Percentiles rank a stretch among this genome's conserved stretches.
Conservation (phyloP, 2,797 vertebrate genomes). For the Enteromius radiatus region DNA sequence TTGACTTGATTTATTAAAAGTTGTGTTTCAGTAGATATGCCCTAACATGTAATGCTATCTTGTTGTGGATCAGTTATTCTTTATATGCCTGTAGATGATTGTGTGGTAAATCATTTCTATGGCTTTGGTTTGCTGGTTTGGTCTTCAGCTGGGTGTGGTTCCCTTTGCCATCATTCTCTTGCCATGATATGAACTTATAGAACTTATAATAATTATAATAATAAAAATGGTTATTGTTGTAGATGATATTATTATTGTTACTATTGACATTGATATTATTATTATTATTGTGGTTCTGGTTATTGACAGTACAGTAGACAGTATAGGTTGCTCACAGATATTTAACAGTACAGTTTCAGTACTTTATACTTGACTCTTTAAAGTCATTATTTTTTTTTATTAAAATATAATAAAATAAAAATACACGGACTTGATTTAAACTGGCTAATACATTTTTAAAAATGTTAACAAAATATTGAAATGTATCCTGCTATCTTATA, state of each 20-base stretch:
- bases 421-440: neutral
- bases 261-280: too few relatives aligned
- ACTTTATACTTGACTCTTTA: neutral
- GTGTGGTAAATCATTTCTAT: neutral
- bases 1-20: neutral
- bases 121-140: neutral
- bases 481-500: too few relatives aligned
- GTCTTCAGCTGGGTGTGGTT: constrained; percentile 14
- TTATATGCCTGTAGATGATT: neutral
- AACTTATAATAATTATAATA: neutral
- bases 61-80: neutral
- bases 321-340: too few relatives aligned
- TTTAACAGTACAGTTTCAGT: neutral
- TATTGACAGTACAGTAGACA: too few relatives aligned
- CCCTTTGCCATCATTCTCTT: neutral
- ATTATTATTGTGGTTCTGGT: too few relatives aligned
- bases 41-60: constrained; percentile 37
- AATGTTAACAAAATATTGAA: too few relatives aligned
- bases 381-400: neutral
- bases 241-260: neutral
- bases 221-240: neutral
- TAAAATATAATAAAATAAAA: too few relatives aligned
- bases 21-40: constrained; percentile 27
- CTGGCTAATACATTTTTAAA: too few relatives aligned
- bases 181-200: neutral